These are phyloP conservation scores for Piprites chloris DNA, from an alignment of 2,113 vertebrate genomes.

Conservation along the genomic window DNA sequence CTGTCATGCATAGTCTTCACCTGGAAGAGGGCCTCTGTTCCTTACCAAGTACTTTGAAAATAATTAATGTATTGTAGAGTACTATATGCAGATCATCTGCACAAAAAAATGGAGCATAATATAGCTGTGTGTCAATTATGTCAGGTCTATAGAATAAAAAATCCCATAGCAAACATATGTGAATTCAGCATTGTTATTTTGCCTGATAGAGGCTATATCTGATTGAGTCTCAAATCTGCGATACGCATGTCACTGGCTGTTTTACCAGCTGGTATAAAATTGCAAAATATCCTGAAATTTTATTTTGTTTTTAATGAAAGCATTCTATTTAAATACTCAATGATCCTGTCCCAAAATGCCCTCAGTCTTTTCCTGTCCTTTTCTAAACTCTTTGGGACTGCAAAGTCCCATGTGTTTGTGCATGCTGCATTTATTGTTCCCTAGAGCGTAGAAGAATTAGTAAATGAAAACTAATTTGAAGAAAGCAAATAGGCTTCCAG, in stretches of 20 bases:
- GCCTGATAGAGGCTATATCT: background rate
- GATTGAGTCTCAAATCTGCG: background rate
- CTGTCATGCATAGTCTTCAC: background rate
- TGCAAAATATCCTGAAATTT: background rate
- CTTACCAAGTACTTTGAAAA: background rate
- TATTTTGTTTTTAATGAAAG: background rate
- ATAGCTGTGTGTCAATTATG: background rate
- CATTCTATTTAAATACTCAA: background rate
- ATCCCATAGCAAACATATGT: background rate
- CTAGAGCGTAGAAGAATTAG: background rate
- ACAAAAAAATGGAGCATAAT: background rate
- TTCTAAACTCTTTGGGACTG: background rate
- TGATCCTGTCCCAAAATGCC: background rate
- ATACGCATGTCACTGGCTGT: background rate
- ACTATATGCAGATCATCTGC: background rate
- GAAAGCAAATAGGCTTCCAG: background rate
- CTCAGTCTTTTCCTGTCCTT: background rate
- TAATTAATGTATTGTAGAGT: background rate
- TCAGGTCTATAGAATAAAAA: background rate
- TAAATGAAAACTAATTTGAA: slow-evolving; percentile 17
- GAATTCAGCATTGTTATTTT: background rate
- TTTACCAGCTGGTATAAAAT: background rate
- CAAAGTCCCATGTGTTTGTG: background rate
- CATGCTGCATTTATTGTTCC: slow-evolving; percentile 4
- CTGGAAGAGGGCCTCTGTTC: background rate